These are phyloP conservation scores for Tethea ocularis DNA, from an alignment of 2,888 invertebrate species.

Conservation along the genomic window DNA sequence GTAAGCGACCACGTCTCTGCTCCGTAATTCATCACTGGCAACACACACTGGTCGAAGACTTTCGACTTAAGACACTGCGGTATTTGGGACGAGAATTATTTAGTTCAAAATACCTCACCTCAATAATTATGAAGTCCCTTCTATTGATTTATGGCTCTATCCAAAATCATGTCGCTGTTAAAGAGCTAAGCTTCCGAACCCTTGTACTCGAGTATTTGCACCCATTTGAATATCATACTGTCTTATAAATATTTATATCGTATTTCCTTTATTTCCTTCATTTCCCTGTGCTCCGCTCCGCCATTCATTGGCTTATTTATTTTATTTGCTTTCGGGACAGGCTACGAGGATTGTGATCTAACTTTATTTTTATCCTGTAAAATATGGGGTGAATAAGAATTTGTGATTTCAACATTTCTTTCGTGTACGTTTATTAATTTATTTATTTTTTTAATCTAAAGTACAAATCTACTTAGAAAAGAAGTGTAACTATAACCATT, in stretches of 20 bases:
- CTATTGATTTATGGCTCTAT: conserved; percentile 8
- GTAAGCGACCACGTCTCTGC: too few species aligned
- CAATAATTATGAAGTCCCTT: background rate
- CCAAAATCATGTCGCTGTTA: conserved; percentile 18
- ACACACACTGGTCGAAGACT: too few species aligned
- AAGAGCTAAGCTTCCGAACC: conserved; percentile 36
- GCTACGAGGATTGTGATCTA: background rate
- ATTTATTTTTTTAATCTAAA: too few species aligned
- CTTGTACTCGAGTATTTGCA: conserved; percentile 40
- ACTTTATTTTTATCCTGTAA: background rate
- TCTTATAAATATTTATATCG: conserved; percentile 32
- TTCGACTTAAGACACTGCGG: too few species aligned
- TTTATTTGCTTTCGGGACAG: conserved; percentile 7
- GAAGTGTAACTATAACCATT: too few species aligned
- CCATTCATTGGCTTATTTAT: conserved; percentile 28
- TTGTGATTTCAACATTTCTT: background rate
- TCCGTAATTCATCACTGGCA: too few species aligned
- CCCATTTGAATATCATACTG: conserved; percentile 51
- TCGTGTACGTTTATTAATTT: too few species aligned
- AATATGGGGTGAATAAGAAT: background rate
- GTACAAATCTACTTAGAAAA: too few species aligned
- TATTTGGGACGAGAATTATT: too few species aligned
- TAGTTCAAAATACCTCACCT: background rate
- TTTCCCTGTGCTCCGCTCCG: conserved; percentile 15
- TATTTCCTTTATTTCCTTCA: conserved; percentile 32